phyloP scores from a whole-genome alignment of 2,113 vertebrate genomes.

The Pitta sordida region DNA sequence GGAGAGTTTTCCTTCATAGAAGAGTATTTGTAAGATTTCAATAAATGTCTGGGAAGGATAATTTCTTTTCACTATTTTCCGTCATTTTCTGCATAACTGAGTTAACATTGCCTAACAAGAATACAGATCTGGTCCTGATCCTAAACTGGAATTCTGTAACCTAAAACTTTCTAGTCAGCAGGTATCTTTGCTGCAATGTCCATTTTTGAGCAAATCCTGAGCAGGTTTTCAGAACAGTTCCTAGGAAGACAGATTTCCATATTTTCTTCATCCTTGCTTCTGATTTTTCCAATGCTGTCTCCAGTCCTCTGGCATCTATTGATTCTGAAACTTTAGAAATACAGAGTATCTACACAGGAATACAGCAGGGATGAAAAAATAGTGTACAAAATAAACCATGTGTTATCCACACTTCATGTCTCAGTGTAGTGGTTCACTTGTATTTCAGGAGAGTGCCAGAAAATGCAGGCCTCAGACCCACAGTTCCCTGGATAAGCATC shows the following conservation, averaged over 20 bases:
- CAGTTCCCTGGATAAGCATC: neutral
- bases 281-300: neutral
- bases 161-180: neutral
- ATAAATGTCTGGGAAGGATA: neutral
- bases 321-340: neutral
- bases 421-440: neutral
- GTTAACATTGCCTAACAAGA: accelerated
- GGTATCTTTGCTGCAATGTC: neutral
- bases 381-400: accelerated
- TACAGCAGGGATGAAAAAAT: neutral
- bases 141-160: neutral
- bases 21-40: neutral
- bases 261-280: neutral
- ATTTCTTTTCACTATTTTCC: neutral
- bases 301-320: neutral
- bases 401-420: neutral
- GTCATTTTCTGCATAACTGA: neutral
- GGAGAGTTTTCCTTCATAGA: neutral
- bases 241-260: neutral
- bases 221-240: neutral
- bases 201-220: accelerated
- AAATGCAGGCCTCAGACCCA: neutral
- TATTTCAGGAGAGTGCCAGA: neutral
- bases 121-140: neutral
- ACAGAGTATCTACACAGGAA: neutral